Conservation (phyloP, 2,113 vertebrate species). For the Prionailurus viverrinus region DNA sequence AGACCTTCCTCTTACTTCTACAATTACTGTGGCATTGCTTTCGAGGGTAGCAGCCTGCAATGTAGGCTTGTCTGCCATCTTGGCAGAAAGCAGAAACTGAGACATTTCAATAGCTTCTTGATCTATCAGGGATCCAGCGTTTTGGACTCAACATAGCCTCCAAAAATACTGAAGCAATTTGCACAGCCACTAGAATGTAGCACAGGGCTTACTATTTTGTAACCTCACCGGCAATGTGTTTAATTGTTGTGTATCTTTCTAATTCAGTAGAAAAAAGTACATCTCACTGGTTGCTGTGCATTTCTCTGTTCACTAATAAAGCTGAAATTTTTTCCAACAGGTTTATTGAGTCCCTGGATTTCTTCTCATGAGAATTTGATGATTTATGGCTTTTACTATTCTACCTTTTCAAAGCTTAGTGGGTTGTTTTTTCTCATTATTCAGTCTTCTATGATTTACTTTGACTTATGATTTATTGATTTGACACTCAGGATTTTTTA, state of each 20-base stretch:
- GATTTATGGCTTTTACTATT: constrained; percentile 12
- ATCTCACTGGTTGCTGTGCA: background rate
- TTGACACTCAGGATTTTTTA: constrained; percentile 24
- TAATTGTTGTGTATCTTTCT: background rate
- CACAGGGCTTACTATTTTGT: background rate
- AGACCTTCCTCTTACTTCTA: background rate
- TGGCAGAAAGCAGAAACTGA: background rate
- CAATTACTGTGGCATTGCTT: background rate
- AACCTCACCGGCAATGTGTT: background rate
- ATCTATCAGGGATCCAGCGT: background rate
- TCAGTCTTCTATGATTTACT: constrained; percentile 30
- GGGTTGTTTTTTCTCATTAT: background rate
- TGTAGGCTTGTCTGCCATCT: background rate
- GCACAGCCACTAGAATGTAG: background rate
- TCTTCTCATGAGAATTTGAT: constrained; percentile 33
- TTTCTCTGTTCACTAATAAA: constrained; percentile 51
- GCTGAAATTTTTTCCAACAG: constrained; percentile 14
- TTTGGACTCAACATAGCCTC: background rate
- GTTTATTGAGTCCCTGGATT: constrained; percentile 9
- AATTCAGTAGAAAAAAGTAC: background rate
- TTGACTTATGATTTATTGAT: constrained; percentile 57
- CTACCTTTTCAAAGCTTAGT: constrained; percentile 29
- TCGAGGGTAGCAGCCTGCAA: background rate
- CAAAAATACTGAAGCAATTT: background rate
- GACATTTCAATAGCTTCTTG: background rate